These are phyloP conservation scores for Tachysurus vachellii DNA, from an alignment of 2,113 vertebrate species.

Conservation along the genomic window DNA sequence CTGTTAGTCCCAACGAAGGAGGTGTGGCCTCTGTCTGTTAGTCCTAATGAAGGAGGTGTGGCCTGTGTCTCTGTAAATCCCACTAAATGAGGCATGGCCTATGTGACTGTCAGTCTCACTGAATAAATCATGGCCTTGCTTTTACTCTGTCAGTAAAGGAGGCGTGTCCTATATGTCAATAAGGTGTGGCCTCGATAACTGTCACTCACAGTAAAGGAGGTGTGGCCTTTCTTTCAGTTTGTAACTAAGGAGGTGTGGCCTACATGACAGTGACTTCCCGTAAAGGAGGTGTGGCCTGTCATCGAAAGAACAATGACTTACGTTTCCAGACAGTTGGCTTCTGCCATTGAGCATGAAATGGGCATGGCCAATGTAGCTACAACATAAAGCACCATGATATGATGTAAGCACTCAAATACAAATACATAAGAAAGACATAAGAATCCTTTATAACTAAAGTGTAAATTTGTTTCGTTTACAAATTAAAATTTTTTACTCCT, in stretches of 20 bases:
- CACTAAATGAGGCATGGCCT: too few relatives aligned
- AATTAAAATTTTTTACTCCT: too few relatives aligned
- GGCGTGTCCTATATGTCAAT: not conserved
- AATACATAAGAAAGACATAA: not conserved
- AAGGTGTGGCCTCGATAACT: not conserved
- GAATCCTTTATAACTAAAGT: too few relatives aligned
- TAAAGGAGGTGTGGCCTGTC: not conserved
- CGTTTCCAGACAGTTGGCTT: not conserved
- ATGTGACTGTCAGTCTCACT: too few relatives aligned
- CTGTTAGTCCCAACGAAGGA: not conserved
- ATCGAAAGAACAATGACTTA: not conserved
- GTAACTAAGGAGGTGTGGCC: not conserved
- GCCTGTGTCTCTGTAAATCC: too few relatives aligned
- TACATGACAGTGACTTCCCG: not conserved
- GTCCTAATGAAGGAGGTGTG: too few relatives aligned
- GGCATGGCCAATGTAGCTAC: not conserved
- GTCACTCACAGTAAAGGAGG: not conserved
- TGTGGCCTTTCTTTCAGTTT: not conserved
- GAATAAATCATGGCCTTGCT: too few relatives aligned
- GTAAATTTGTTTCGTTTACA: too few relatives aligned
- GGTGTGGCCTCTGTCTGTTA: too few relatives aligned
- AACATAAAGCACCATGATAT: not conserved
- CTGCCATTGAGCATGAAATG: not conserved
- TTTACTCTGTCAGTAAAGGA: not conserved
- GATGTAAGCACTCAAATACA: not conserved